phyloP scores from a whole-genome alignment of 2,113 vertebrate genomes.

The Mugil cephalus region DNA sequence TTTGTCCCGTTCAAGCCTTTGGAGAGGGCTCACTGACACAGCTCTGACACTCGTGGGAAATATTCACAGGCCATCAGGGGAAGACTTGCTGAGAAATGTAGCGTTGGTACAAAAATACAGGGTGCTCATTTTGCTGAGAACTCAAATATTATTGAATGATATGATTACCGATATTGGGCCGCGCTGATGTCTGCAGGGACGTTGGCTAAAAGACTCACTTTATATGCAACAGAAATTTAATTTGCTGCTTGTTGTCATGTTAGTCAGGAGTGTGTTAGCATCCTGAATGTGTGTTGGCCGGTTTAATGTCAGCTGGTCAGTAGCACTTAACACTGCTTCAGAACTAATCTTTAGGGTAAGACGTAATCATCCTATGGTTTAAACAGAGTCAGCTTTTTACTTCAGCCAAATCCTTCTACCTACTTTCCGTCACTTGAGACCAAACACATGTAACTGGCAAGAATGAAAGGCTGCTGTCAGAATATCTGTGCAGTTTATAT shows the following conservation, averaged over 20 bases:
- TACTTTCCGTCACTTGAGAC: slow-evolving; percentile 27
- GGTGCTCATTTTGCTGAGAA: slow-evolving; percentile 40
- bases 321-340: background rate
- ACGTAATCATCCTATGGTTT: slow-evolving; percentile 2
- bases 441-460: slow-evolving; percentile 11
- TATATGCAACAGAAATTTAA: slow-evolving; percentile 39
- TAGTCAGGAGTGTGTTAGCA: slow-evolving; percentile 14
- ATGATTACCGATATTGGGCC: slow-evolving; percentile 16
- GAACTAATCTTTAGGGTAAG: background rate
- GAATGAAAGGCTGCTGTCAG: background rate
- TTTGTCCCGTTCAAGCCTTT: slow-evolving; percentile 11
- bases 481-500: background rate
- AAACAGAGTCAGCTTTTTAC: background rate
- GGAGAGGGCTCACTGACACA: slow-evolving; percentile 16
- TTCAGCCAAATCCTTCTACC: background rate
- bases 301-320: background rate
- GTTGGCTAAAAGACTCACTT: slow-evolving; percentile 27
- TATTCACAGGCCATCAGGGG: background rate
- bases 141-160: slow-evolving; percentile 18
- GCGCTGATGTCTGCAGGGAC: slow-evolving; percentile 33
- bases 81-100: slow-evolving; percentile 22
- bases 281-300: slow-evolving; percentile 12
- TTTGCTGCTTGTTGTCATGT: slow-evolving; percentile 28
- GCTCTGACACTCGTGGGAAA: slow-evolving; percentile 11
- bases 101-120: slow-evolving; percentile 1